Percentiles rank a stretch among this genome's conserved stretches.
Conservation (phyloP, 2,797 vertebrate species). For the Spheniscus humboldti region DNA sequence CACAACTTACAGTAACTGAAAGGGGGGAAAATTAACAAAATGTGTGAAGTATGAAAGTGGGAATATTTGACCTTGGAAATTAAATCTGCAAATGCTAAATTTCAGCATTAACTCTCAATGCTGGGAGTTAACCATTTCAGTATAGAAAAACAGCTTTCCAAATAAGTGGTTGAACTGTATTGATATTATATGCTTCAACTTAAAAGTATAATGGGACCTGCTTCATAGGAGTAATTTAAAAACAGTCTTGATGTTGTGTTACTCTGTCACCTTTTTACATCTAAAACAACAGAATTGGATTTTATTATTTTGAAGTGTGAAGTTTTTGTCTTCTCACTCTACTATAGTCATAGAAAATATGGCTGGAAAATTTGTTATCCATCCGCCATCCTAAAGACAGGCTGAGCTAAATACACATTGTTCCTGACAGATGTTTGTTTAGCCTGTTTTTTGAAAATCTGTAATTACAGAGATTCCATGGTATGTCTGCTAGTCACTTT, state of each 20-base stretch:
- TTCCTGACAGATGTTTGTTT: conserved; percentile 34
- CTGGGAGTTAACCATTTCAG: not conserved
- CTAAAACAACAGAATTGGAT: not conserved
- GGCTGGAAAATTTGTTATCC: not conserved
- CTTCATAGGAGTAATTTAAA: not conserved
- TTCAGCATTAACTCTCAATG: not conserved
- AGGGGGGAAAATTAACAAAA: not conserved
- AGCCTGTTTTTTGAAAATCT: not conserved
- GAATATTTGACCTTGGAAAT: not conserved
- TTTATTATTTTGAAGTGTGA: not conserved
- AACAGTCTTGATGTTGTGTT: not conserved
- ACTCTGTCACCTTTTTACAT: not conserved
- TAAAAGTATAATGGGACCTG: not conserved
- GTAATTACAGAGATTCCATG: not conserved
- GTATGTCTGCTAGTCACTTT: not conserved
- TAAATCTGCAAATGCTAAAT: not conserved
- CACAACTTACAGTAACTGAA: not conserved
- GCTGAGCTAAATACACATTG: not conserved
- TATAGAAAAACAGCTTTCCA: not conserved
- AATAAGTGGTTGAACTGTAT: not conserved
- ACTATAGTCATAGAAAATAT: not conserved
- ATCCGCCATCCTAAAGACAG: not conserved
- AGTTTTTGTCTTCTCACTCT: not conserved
- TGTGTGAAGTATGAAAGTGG: not conserved
- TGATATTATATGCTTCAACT: not conserved